Percentiles rank a stretch among this genome's conserved stretches.
Conservation (phyloP, 2,888 invertebrate species). For the Sepiola atlantica region DNA sequence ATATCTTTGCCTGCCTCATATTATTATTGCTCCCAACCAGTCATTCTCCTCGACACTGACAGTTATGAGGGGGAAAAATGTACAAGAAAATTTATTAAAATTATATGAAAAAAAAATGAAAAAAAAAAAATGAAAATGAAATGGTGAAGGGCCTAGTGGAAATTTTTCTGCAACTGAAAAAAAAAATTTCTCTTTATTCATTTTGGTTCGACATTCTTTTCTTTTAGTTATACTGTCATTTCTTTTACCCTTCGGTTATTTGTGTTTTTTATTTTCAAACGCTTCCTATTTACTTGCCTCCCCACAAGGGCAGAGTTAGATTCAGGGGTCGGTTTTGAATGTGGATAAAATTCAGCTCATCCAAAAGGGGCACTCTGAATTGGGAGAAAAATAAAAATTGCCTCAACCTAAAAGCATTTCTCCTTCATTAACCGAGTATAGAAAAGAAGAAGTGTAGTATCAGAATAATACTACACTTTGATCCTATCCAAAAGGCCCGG, state of each 20-base stretch:
- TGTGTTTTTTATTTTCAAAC: not conserved
- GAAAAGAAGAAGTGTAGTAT: too few species aligned
- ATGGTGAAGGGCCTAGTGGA: not conserved
- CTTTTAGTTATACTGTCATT: not conserved
- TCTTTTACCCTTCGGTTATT: not conserved
- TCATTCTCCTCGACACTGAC: slow-evolving; percentile 14
- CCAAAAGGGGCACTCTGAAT: too few species aligned
- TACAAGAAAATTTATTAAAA: slow-evolving; percentile 16
- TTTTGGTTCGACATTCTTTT: not conserved
- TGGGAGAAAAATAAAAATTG: too few species aligned
- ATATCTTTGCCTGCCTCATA: not conserved
- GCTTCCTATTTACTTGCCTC: too few species aligned
- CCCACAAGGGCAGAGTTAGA: too few species aligned
- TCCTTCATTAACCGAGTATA: too few species aligned
- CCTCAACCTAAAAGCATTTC: too few species aligned
- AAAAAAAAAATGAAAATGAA: not conserved
- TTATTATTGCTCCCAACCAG: slow-evolving; percentile 32
- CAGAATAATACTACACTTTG: too few species aligned
- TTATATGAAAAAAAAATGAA: not conserved
- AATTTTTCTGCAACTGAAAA: not conserved
- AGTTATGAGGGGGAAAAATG: not conserved
- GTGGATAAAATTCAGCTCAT: too few species aligned
- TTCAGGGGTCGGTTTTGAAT: too few species aligned
- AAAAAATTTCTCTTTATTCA: not conserved
- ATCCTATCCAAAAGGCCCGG: too few species aligned